Base-by-base conservation (phyloP, 1,140 invertebrate species). In the Drosophila lacertosa region DNA sequence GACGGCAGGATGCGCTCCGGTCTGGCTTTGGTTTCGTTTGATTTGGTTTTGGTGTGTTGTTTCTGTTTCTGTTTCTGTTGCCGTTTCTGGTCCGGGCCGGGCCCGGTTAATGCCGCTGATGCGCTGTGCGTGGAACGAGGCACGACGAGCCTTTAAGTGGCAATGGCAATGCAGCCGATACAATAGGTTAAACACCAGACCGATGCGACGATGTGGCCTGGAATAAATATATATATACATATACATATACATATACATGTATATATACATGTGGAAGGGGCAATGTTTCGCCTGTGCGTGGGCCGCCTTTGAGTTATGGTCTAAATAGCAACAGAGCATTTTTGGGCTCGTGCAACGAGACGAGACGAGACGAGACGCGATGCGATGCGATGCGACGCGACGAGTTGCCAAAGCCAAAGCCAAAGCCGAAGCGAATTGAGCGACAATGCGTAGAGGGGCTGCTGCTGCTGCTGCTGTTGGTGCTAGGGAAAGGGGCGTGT, bases 291-390 rank as follows among this genome's bases (percentile, higher is more conserved):
- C 32, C 50, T n/a, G 48, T 54, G 50, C 32, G 42, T 65, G 63
- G 57, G 57, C 47, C 20, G 59, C 26, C 47, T 63, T 47, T 73
- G 70, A 73, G 70, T 76, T 78, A 78, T 77, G 58, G 68, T 67
- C 74, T 55, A 76, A 68, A 76, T 73, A 74, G 63, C 68, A 73
- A 73, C 76, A 64, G 62, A 64, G 63, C 26, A 68, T 62, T 59
- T 71, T 77, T 67, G 10, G 71, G 48, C 24, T 74, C 74, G 57
- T 60, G 48, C 51, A 54, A 50, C 63, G 69, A 50, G 47, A 64
- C 39, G 47, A 51, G 35, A 59, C 18, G 48, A 59, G 22, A 10
- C 48, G 40, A 4, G n/a, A n/a, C n/a, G n/a, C n/a, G n/a, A n/a
- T n/a, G n/a, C n/a, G n/a, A n/a, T n/a, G n/a, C 32, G 2, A 24